A percentile compares a stretch with the other conserved stretches of the same genome.
Conservation (phyloP, 2,113 vertebrate genomes). For the Dasypus novemcinctus region DNA sequence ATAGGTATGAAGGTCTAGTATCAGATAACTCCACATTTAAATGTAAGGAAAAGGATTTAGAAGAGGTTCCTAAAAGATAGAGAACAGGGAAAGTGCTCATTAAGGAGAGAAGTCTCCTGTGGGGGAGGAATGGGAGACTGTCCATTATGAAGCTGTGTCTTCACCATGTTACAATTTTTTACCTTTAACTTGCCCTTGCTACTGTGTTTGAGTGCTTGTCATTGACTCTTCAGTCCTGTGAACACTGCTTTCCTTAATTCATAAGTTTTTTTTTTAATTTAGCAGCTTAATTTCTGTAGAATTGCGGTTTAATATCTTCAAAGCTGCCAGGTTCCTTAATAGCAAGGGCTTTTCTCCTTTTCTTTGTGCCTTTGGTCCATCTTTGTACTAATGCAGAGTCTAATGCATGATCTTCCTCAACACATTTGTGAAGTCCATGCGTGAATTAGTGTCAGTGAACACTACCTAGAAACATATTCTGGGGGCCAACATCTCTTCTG, state of each 20-base stretch:
- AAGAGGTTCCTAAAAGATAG: neutral
- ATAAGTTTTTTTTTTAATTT: neutral
- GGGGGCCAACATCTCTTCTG: neutral
- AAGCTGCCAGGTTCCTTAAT: neutral
- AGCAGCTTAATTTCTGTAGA: neutral
- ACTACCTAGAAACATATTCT: neutral
- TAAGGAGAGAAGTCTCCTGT: neutral
- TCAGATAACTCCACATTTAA: neutral
- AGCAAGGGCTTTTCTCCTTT: neutral
- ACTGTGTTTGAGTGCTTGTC: neutral
- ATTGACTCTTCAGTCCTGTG: neutral
- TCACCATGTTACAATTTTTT: neutral
- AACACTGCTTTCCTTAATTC: neutral
- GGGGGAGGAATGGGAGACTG: neutral
- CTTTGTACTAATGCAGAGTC: neutral
- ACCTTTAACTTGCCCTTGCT: neutral
- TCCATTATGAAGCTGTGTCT: fast-evolving
- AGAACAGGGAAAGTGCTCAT: neutral
- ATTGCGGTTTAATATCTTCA: neutral
- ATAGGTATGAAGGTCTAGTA: neutral
- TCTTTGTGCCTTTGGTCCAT: neutral
- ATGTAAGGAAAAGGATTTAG: neutral
- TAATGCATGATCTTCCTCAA: neutral
- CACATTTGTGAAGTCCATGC: neutral
- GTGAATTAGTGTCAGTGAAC: neutral